A percentile compares a stretch with the other conserved stretches of the same genome.
These are phyloP conservation scores for Rhorus exstirpatorius DNA, from an alignment of 2,888 invertebrate species.

Conservation along the genomic window DNA sequence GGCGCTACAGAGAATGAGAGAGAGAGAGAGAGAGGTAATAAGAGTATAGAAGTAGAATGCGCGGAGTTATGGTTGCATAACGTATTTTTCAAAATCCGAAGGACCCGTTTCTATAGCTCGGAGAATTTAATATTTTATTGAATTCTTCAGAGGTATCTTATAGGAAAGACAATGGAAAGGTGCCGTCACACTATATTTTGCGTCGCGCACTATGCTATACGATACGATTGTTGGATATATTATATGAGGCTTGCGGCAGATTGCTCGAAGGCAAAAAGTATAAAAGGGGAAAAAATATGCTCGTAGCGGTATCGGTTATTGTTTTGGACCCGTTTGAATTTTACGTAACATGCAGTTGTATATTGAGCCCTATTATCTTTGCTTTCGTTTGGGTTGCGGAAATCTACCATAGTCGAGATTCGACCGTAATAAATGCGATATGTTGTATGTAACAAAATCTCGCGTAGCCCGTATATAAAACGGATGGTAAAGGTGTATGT, in stretches of 20 bases:
- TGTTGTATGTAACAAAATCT: constrained; percentile 44
- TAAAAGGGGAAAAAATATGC: constrained; percentile 4
- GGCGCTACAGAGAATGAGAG: constrained; percentile 10
- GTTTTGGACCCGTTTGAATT: no score
- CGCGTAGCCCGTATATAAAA: constrained; percentile 20
- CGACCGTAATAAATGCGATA: constrained; percentile 17
- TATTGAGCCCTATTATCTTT: background rate
- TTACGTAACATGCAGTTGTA: background rate
- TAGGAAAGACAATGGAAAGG: constrained; percentile 15
- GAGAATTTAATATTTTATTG: constrained; percentile 58
- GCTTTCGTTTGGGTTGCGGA: constrained; percentile 20
- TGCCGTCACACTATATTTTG: background rate
- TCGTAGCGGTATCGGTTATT: background rate
- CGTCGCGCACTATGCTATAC: background rate
- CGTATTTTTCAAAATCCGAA: constrained; percentile 47
- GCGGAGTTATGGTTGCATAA: constrained; percentile 49
- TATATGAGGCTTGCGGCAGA: constrained; percentile 6
- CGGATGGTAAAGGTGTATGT: constrained; percentile 17
- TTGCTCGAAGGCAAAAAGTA: constrained; percentile 3
- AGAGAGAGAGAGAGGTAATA: constrained; percentile 6
- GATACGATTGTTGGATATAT: background rate
- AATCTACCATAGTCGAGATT: constrained; percentile 6
- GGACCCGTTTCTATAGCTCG: constrained; percentile 20
- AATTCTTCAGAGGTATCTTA: constrained; percentile 28
- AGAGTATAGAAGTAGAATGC: constrained; percentile 33